Base-by-base conservation (phyloP, 2,113 vertebrate genomes). In the Cyanoderma ruficeps region DNA sequence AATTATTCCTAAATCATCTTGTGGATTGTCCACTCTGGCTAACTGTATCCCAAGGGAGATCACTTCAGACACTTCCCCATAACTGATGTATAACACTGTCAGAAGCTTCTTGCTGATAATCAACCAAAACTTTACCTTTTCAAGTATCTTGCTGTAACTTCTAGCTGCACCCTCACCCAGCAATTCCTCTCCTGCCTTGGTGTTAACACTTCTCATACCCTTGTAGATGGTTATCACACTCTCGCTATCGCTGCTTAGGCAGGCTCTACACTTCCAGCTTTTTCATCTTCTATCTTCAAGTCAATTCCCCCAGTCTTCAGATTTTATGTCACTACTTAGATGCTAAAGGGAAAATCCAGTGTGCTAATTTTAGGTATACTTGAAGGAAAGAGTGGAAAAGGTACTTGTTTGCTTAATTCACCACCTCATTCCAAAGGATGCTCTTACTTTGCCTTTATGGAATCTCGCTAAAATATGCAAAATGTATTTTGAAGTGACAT, bases 181-280 rank as follows among this genome's bases (percentile, higher is more conserved):
- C 67, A 83, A 86, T 94, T 91, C 60, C 92, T 92, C 65, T 92
- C 47, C 77, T 65, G 82, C 83, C 35, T 87, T 24, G 39, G 52
- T 79, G 79, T 89, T 95, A 96, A 90, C 76, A 76, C 94, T 85
- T 57, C 72, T 91, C 70, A 49, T 52, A 77, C 18, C 64, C 88
- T 81, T 93, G 93, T 94, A 95, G 94, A 96, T 96, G 91, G 68
- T 69, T 96, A 96, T 97, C 94, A n/a, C 10, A 53, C 18, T 7
- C 57, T 52, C 83, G 57, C 83, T 76, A 90, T 95, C 97, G 74
- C 72, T 86, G 78, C 81, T 83, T 52, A 25, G 27, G 70, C 60
- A 75, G 77, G 37, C 70, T 89, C 55, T 57, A 59, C 17, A 14
- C 56, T 91, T 70, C 9, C 63, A 91, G 67, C 31, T 65, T 79